Percentiles rank a stretch among this genome's conserved stretches.
These are phyloP conservation scores for Catocala fraxini DNA, from an alignment of 2,888 invertebrate species.

Conservation along the genomic window DNA sequence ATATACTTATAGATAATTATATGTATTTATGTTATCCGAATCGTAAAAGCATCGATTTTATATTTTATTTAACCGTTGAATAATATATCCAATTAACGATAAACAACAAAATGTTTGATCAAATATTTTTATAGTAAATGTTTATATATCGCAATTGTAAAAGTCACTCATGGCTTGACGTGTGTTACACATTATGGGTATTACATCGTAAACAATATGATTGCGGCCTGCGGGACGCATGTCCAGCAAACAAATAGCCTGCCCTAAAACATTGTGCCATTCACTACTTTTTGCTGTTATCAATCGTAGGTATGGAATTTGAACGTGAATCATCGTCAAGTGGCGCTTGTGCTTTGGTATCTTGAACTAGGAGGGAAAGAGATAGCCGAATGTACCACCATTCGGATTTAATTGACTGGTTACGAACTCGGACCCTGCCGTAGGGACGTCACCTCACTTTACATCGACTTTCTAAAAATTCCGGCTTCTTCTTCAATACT, in stretches of 20 bases:
- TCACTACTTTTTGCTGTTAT: constrained; percentile 83
- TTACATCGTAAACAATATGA: constrained; percentile 61
- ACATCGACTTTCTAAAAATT: constrained; percentile 85
- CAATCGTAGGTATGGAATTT: constrained; percentile 85
- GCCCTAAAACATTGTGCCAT: constrained; percentile 79
- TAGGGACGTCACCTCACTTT: constrained; percentile 82
- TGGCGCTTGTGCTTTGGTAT: constrained; percentile 82
- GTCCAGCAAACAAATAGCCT: constrained; percentile 73
- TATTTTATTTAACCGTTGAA: constrained; percentile 3
- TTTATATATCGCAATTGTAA: neutral
- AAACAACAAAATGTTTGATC: constrained; percentile 8
- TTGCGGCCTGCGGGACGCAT: constrained; percentile 58
- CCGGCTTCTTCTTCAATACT: constrained; percentile 74
- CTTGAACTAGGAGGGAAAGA: constrained; percentile 77
- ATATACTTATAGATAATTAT: neutral
- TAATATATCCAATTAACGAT: neutral
- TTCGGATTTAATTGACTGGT: constrained; percentile 86
- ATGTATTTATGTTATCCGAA: neutral
- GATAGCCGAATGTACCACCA: constrained; percentile 78
- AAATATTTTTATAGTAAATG: constrained; percentile 14
- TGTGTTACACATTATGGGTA: constrained; percentile 42
- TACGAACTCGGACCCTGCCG: constrained; percentile 83
- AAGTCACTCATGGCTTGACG: constrained; percentile 37
- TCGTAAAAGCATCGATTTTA: too few relatives aligned
- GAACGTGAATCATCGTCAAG: constrained; percentile 85